Conservation (phyloP, 2,888 invertebrate genomes). For the Drosophila putrida region DNA sequence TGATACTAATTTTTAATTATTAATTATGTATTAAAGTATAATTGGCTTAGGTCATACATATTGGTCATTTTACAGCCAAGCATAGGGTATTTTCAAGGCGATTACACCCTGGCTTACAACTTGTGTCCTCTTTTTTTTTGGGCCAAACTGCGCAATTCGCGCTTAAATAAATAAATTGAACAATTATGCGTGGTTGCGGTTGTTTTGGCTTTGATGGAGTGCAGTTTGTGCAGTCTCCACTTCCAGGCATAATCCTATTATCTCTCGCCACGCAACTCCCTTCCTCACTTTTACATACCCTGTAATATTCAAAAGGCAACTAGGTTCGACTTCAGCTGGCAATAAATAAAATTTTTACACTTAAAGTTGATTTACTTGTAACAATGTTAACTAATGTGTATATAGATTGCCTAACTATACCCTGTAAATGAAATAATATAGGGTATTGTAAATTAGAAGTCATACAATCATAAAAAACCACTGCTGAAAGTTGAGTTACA, state of each 20-base stretch:
- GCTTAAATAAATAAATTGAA: conserved; percentile 79
- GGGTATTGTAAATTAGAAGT: too few relatives aligned
- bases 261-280: conserved; percentile 29
- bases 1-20: too few relatives aligned
- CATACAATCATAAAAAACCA: background rate
- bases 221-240: conserved; percentile 10
- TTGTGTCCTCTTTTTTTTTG: background rate
- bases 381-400: too few relatives aligned
- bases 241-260: conserved; percentile 72
- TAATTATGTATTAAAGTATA: too few relatives aligned
- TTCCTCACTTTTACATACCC: conserved; percentile 29
- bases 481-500: background rate
- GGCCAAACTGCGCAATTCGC: conserved; percentile 53
- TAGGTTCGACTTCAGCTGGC: too few relatives aligned
- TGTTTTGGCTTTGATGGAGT: conserved; percentile 76
- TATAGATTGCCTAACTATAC: too few relatives aligned
- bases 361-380: background rate
- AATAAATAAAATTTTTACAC: background rate
- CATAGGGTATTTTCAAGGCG: background rate
- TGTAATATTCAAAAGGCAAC: background rate
- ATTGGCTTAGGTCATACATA: too few relatives aligned
- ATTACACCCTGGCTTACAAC: background rate
- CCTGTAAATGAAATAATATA: too few relatives aligned
- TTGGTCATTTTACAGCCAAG: background rate
- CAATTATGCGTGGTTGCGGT: conserved; percentile 79